phyloP scores from a whole-genome alignment of 2,888 invertebrate species.

The Cryptus armator region DNA sequence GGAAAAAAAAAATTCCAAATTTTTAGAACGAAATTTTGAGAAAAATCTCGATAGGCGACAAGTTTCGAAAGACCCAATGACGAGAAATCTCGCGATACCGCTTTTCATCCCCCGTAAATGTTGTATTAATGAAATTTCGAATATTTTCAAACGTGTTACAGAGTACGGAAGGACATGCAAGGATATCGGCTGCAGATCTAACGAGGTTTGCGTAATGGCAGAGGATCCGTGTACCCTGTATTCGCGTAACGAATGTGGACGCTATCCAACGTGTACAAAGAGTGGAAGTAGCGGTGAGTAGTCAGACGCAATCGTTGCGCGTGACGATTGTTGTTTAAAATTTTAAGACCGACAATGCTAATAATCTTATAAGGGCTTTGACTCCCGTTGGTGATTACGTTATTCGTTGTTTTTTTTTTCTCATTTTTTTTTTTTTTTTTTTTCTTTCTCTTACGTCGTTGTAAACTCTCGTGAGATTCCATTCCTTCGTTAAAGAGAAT shows the following conservation, averaged over 20 bases:
- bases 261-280: constrained; percentile 90
- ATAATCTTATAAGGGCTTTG: background rate
- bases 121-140: constrained; percentile 14
- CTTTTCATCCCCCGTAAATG: no score
- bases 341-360: background rate
- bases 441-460: background rate
- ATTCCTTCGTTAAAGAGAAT: constrained; percentile 13
- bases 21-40: no score
- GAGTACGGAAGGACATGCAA: constrained; percentile 92
- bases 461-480: background rate
- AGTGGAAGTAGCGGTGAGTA: constrained; percentile 84
- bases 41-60: no score
- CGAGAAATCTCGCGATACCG: no score
- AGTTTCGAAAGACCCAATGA: no score
- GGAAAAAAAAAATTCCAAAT: no score
- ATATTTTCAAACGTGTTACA: constrained; percentile 80
- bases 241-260: constrained; percentile 88
- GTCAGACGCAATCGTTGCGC: constrained; percentile 31
- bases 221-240: constrained; percentile 90
- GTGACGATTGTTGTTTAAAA: background rate
- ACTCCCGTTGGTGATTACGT: background rate
- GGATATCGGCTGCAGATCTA: constrained; percentile 92
- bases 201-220: constrained; percentile 90
- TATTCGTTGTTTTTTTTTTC: background rate
- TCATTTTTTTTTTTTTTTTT: constrained; percentile 1